Evolutionary conservation across 2,888 invertebrate genomes (phyloP).

Genomic region (Empis stercorea): DNA sequence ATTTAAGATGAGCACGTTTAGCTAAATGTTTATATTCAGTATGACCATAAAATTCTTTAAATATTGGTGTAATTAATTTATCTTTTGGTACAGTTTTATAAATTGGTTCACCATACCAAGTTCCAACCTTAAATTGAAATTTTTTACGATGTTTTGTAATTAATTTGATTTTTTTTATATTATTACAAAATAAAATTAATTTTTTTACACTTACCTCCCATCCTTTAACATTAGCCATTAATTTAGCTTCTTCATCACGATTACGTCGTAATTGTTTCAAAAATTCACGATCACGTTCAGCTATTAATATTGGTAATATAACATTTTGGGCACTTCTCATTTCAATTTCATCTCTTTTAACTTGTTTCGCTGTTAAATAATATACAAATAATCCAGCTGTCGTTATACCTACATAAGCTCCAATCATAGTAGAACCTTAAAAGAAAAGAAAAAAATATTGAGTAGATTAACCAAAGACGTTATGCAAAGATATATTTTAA

Average conservation of each 20-base stretch:
- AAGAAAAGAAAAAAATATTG: slow-evolving; percentile 13
- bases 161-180: background rate
- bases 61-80: slow-evolving; percentile 47
- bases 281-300: slow-evolving; percentile 74
- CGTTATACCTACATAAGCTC: slow-evolving; percentile 46
- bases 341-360: slow-evolving; percentile 51
- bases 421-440: slow-evolving; percentile 50
- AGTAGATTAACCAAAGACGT: too few relatives aligned
- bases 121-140: slow-evolving; percentile 43
- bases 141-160: too few relatives aligned
- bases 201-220: slow-evolving; percentile 58
- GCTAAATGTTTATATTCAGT: slow-evolving; percentile 39
- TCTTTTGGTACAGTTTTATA: slow-evolving; percentile 57
- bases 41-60: slow-evolving; percentile 63
- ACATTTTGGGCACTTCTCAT: slow-evolving; percentile 65
- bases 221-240: slow-evolving; percentile 82
- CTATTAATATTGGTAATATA: slow-evolving; percentile 60
- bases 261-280: slow-evolving; percentile 66
- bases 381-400: slow-evolving; percentile 45
- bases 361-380: slow-evolving; percentile 39
- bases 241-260: slow-evolving; percentile 68
- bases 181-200: too few relatives aligned
- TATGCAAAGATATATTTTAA: too few relatives aligned
- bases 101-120: slow-evolving; percentile 71
- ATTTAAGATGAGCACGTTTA: slow-evolving; percentile 41